Percentiles rank a stretch among this genome's conserved stretches.
Conservation (phyloP, 1,140 invertebrate genomes). For the Chionoecetes opilio region DNA sequence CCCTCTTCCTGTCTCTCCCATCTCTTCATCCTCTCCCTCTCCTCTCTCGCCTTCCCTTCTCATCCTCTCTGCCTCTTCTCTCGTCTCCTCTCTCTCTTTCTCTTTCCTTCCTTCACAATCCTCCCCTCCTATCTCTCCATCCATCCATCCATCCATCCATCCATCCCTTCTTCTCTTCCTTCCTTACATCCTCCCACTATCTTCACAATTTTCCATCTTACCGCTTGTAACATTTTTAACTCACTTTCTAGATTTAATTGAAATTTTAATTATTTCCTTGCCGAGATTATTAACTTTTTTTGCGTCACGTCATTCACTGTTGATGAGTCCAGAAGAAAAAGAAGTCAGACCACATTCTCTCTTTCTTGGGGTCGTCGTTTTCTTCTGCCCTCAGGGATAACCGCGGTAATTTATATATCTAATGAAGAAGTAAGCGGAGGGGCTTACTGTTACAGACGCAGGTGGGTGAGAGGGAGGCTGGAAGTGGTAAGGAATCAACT, state of each 20-base stretch:
- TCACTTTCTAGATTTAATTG: constrained; percentile 6
- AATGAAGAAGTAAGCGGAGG: background rate
- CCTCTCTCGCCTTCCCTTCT: background rate
- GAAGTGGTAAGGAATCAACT: too few relatives aligned
- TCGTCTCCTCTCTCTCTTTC: too few relatives aligned
- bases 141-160: background rate
- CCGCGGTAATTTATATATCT: background rate
- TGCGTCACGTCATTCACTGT: background rate
- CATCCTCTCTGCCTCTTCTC: too few relatives aligned
- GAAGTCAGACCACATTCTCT: too few relatives aligned
- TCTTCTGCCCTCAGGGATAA: background rate
- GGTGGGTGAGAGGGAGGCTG: too few relatives aligned
- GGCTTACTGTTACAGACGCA: background rate
- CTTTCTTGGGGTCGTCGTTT: background rate
- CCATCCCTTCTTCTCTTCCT: background rate
- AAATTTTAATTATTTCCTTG: background rate
- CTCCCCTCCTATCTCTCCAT: background rate
- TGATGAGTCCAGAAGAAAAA: background rate
- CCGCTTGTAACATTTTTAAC: background rate
- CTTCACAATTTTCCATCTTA: background rate
- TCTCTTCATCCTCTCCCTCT: background rate
- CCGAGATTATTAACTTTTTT: constrained; percentile 1
- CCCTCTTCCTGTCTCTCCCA: background rate
- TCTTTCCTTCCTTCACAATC: too few relatives aligned
- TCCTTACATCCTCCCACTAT: background rate